phyloP scores from a whole-genome alignment of 2,113 vertebrate species.

The Arenaria interpres region DNA sequence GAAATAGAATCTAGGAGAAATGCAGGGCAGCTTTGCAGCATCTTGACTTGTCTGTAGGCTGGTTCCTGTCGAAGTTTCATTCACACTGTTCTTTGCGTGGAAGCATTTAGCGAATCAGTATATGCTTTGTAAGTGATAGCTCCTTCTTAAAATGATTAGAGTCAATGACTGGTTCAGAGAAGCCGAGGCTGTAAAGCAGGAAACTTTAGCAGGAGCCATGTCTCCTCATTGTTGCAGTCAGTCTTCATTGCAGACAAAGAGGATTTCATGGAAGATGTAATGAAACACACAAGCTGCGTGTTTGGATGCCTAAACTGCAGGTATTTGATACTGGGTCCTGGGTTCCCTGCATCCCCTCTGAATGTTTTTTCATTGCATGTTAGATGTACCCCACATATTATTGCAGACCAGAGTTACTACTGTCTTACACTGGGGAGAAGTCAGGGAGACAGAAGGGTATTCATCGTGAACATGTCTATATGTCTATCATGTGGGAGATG shows the following conservation, averaged over 20 bases:
- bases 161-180: not conserved
- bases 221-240: not conserved
- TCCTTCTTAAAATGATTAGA: not conserved
- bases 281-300: not conserved
- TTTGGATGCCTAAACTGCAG: not conserved
- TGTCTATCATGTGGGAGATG: too few species aligned
- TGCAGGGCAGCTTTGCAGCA: rapidly evolving
- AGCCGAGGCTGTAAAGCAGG: not conserved
- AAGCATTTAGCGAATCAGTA: not conserved
- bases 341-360: not conserved
- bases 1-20: not conserved
- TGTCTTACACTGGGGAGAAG: not conserved
- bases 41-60: not conserved
- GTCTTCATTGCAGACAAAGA: not conserved
- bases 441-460: not conserved
- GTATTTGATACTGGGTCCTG: not conserved
- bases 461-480: not conserved
- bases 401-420: not conserved
- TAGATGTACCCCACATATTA: not conserved
- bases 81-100: not conserved
- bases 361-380: not conserved
- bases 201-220: not conserved
- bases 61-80: not conserved
- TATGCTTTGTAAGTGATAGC: not conserved
- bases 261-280: not conserved